A percentile compares a stretch with the other conserved stretches of the same genome.
These are phyloP conservation scores for Orchesellides sinensis DNA, from an alignment of 2,888 invertebrate species.

Conservation along the genomic window DNA sequence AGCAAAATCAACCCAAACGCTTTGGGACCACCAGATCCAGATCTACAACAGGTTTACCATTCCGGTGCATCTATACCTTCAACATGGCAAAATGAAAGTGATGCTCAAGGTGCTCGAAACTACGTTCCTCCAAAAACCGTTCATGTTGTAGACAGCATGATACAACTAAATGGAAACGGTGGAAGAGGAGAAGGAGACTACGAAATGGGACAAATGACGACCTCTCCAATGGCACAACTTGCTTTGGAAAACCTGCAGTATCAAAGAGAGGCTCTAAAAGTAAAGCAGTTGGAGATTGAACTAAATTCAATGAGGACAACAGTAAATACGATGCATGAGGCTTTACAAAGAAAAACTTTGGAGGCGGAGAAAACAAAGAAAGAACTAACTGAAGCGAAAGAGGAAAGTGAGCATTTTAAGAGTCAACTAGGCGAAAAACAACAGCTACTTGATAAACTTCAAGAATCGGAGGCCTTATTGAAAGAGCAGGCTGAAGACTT, in stretches of 20 bases:
- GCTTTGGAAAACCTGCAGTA: conserved; percentile 58
- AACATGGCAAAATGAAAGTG: conserved; percentile 20
- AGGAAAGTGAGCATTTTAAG: conserved; percentile 33
- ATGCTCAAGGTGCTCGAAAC: not conserved
- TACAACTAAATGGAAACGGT: conserved; percentile 18
- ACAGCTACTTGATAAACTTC: conserved; percentile 15
- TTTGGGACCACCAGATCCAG: conserved; percentile 35
- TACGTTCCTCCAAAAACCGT: conserved; percentile 57
- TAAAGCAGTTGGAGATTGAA: conserved; percentile 49
- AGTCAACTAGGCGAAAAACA: conserved; percentile 4
- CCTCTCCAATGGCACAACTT: conserved; percentile 48
- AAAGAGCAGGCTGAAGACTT: conserved; percentile 44
- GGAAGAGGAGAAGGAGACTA: conserved; percentile 32
- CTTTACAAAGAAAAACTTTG: conserved; percentile 29
- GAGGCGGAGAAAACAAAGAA: conserved; percentile 48
- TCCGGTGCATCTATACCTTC: conserved; percentile 12
- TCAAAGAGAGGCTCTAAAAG: conserved; percentile 56
- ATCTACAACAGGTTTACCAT: conserved; percentile 20
- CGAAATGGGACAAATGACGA: conserved; percentile 35
- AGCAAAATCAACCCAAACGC: conserved; percentile 31
- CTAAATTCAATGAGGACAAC: conserved; percentile 45
- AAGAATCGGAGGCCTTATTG: conserved; percentile 22
- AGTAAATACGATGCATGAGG: conserved; percentile 49
- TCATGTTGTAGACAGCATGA: conserved; percentile 50
- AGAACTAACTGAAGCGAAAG: conserved; percentile 22